Evolutionary conservation across 2,113 vertebrate genomes (phyloP).

Genomic region (Vulpes vulpes): DNA sequence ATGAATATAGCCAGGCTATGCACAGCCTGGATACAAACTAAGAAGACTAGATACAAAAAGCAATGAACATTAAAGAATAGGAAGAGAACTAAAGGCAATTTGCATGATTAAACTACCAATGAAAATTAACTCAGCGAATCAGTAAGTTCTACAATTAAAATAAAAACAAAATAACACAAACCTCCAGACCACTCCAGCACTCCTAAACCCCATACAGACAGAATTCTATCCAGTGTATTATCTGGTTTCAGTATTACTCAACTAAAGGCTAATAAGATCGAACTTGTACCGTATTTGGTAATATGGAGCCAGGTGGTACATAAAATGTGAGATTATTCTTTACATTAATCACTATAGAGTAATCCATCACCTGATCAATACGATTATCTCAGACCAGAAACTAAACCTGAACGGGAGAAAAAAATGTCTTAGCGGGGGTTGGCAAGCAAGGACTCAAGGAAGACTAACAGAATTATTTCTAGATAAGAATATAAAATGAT

Average conservation of each 20-base stretch:
- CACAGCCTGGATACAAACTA: background rate
- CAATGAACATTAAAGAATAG: background rate
- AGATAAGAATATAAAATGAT: background rate
- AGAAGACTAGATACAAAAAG: background rate
- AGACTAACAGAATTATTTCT: background rate
- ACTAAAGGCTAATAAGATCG: background rate
- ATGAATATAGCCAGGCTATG: constrained; percentile 10
- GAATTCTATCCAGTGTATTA: background rate
- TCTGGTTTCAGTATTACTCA: background rate
- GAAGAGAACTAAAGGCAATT: constrained; percentile 27
- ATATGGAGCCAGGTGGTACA: background rate
- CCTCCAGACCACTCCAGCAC: background rate
- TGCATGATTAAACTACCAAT: background rate
- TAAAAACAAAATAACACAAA: background rate
- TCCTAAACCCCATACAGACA: background rate
- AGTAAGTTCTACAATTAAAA: background rate
- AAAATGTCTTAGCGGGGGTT: background rate
- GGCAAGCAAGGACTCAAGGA: background rate
- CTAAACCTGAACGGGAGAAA: background rate
- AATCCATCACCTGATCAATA: background rate
- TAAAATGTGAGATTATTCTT: background rate
- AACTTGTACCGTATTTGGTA: background rate
- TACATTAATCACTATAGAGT: background rate
- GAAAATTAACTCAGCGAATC: background rate
- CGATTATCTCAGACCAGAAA: background rate